phyloP scores from a whole-genome alignment of 2,113 vertebrate species.

The Mastomys natalensis region DNA sequence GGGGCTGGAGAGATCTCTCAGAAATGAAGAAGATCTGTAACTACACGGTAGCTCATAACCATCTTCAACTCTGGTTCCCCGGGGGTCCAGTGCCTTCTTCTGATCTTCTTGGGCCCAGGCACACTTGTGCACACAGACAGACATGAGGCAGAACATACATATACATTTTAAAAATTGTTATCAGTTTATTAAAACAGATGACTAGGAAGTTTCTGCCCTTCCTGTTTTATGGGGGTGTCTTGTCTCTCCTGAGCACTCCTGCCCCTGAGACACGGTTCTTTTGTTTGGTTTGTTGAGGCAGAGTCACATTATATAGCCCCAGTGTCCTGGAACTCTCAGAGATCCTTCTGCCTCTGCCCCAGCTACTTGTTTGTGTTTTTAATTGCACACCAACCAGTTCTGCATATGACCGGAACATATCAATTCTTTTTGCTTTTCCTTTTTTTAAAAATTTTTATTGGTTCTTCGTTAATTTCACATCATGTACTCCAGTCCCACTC shows the following conservation, averaged over 20 bases:
- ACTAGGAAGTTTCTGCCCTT: not conserved
- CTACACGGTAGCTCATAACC: not conserved
- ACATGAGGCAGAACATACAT: not conserved
- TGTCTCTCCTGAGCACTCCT: not conserved
- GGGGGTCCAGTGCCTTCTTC: no score
- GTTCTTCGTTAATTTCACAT: no score
- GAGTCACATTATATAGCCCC: not conserved
- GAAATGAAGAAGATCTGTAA: not conserved
- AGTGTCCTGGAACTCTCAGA: not conserved
- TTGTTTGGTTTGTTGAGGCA: not conserved
- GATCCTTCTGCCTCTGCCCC: not conserved
- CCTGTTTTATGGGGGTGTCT: not conserved
- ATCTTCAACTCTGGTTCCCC: not conserved
- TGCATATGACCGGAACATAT: not conserved
- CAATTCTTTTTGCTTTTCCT: not conserved
- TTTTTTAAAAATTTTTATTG: no score
- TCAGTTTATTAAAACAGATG: not conserved
- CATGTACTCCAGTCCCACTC: no score
- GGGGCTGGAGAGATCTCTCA: not conserved
- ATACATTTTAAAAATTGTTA: not conserved
- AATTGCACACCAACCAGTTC: not conserved
- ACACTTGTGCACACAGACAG: not conserved
- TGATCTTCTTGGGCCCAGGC: not conserved
- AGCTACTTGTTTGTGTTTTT: not conserved
- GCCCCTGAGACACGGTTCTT: not conserved